These are phyloP conservation scores for Macrocentrus cingulum DNA, from an alignment of 1,140 invertebrate species.

Conservation along the genomic window DNA sequence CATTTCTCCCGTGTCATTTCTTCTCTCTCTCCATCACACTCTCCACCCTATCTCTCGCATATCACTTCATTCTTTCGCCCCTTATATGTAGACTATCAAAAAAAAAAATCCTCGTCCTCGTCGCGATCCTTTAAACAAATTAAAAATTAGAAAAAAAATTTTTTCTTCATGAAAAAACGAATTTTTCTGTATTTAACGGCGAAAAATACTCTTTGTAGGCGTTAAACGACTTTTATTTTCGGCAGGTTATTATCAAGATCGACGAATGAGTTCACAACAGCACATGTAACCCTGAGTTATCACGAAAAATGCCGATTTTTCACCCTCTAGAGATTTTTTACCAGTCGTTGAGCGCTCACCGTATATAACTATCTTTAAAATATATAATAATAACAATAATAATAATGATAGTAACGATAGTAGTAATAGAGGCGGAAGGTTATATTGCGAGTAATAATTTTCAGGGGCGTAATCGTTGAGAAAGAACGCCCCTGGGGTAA, in stretches of 20 bases:
- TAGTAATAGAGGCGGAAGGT: slow-evolving; percentile 56
- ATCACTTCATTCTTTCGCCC: background rate
- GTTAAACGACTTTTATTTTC: no score
- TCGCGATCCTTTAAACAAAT: background rate
- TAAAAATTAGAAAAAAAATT: no score
- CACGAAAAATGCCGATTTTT: no score
- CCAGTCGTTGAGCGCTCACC: no score
- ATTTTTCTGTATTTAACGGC: no score
- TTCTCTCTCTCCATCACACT: background rate
- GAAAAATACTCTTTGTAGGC: no score
- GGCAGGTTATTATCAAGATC: no score
- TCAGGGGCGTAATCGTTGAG: slow-evolving; percentile 60
- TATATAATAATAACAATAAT: slow-evolving; percentile 48
- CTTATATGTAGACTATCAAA: no score
- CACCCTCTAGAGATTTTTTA: no score
- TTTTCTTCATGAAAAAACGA: no score
- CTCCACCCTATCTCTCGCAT: slow-evolving; percentile 6
- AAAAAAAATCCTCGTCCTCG: background rate
- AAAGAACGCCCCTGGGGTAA: slow-evolving; percentile 54
- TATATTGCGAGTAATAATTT: slow-evolving; percentile 60
- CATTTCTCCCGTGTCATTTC: slow-evolving; percentile 17
- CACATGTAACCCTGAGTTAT: slow-evolving; percentile 1
- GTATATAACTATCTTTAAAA: slow-evolving; percentile 37
- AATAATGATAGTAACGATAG: slow-evolving; percentile 50
- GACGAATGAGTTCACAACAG: no score